Base-by-base conservation (phyloP, 1,140 invertebrate genomes). In the Drosophila nannoptera region DNA sequence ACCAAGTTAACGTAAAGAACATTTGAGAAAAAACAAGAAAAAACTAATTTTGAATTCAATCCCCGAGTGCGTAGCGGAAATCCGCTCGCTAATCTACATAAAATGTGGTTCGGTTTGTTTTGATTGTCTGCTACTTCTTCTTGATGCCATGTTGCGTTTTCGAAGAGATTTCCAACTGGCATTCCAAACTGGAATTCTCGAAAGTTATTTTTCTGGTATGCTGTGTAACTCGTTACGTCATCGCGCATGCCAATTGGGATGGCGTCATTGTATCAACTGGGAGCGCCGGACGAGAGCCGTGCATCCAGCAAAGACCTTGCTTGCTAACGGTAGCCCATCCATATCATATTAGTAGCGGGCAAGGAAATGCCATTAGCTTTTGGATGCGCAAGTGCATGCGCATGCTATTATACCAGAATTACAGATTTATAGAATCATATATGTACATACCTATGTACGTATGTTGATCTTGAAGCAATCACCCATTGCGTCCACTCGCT, bases 221-320 rank as follows among this genome's bases (percentile, higher is more conserved):
- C 4, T 43, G 6, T 78, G 77, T 80, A 80, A 78, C 7, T 45
- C 33, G 52, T 80, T 78, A 70, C 77, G 73, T 78, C 77, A 78
- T 66, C 48, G 9, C 38, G n/a, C n/a, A 16, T 55, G 43, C 12
- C 22, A 38, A 14, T 29, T 33, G n/a, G 29, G 60, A 78, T 77
- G 75, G 65, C 75, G 75, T 78, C 75, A 77, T 78, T 68, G 71
- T 63, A 56, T 43, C 49, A 22, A 33, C 40, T 70, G 11, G 16
- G 29, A 9, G 7, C 36, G 48, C 12, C 43, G 50, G 48, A 67
- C 48, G 55, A 45, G 65, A 33, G 42, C 8, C 14, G 11, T 22
- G 22, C 22, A 22, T 22, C 22, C 22, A 22, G 22, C 4, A 16
- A 16, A 43, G 40, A 56, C 40, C 53, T 56, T 43, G 22, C 53